Evolutionary conservation across 2,797 vertebrate genomes (phyloP).

Genomic region (Sarcophilus harrisii): DNA sequence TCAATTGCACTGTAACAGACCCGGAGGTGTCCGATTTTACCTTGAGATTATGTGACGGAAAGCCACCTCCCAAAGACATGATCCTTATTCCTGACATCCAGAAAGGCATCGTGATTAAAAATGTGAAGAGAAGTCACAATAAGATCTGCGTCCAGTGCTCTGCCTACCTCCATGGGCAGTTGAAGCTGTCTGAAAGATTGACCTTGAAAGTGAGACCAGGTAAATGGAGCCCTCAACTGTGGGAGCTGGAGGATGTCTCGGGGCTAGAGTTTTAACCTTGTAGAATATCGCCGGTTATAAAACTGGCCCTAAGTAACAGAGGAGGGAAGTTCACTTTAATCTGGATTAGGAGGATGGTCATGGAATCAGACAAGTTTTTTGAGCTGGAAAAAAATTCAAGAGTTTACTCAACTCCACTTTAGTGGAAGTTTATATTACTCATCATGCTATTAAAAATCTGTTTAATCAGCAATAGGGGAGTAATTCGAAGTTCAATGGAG

Average conservation of each 20-base stretch:
- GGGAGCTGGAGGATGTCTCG: neutral
- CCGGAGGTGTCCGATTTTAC: slow-evolving; percentile 88
- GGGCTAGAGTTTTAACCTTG: no score
- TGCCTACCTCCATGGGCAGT: slow-evolving; percentile 83
- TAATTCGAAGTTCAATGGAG: neutral
- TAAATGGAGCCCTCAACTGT: slow-evolving; percentile 73
- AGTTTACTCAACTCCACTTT: neutral
- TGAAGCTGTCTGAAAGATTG: slow-evolving; percentile 85
- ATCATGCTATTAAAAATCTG: neutral
- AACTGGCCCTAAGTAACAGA: neutral
- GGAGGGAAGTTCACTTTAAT: neutral
- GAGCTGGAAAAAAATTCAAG: neutral
- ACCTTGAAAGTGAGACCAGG: slow-evolving; percentile 91
- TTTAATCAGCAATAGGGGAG: neutral
- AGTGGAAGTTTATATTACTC: neutral
- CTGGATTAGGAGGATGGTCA: no score
- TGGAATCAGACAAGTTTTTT: neutral
- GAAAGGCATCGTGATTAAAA: slow-evolving; percentile 89
- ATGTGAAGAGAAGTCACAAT: slow-evolving; percentile 87
- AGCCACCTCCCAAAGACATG: slow-evolving; percentile 87
- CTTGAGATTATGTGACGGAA: slow-evolving; percentile 87
- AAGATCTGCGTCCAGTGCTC: slow-evolving; percentile 92
- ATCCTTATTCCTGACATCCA: slow-evolving; percentile 87
- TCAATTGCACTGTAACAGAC: slow-evolving; percentile 93
- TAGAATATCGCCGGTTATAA: slow-evolving; percentile 6